These are phyloP conservation scores for Cisticola juncidis DNA, from an alignment of 2,113 vertebrate species.

Conservation along the genomic window DNA sequence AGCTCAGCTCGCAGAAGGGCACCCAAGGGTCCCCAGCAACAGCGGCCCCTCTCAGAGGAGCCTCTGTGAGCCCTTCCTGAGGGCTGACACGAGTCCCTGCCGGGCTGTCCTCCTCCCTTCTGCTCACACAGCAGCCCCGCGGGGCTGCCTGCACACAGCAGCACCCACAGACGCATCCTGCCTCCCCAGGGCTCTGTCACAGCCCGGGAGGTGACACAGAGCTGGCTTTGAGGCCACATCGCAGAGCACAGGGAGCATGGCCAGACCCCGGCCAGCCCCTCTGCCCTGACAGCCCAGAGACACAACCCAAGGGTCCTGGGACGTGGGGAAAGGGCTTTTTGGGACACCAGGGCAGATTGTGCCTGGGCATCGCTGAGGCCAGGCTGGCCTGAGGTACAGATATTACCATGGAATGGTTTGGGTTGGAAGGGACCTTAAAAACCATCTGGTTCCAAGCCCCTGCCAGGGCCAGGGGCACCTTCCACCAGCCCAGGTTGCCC, in stretches of 20 bases:
- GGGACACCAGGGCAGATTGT: background rate
- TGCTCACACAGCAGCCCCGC: background rate
- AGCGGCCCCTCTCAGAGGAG: background rate
- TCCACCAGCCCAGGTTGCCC: background rate
- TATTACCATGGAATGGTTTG: background rate
- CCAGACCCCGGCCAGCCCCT: background rate
- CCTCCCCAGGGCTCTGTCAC: background rate
- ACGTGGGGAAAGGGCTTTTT: background rate
- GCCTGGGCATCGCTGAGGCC: background rate
- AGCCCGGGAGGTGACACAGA: background rate
- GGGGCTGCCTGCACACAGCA: background rate
- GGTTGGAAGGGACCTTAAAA: background rate
- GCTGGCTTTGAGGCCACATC: background rate
- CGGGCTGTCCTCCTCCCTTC: background rate
- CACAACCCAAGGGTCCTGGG: background rate
- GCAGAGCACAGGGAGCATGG: rapidly evolving
- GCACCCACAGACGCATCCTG: background rate
- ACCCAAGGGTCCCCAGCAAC: background rate
- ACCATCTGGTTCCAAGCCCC: background rate
- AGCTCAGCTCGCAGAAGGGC: background rate
- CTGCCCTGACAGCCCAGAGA: background rate
- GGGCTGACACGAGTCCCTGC: background rate
- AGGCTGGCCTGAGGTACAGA: background rate
- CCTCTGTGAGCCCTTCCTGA: background rate
- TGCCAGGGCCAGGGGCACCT: background rate